Evolutionary conservation across 2,888 invertebrate species (phyloP).

Genomic region (Rhingia campestris): DNA sequence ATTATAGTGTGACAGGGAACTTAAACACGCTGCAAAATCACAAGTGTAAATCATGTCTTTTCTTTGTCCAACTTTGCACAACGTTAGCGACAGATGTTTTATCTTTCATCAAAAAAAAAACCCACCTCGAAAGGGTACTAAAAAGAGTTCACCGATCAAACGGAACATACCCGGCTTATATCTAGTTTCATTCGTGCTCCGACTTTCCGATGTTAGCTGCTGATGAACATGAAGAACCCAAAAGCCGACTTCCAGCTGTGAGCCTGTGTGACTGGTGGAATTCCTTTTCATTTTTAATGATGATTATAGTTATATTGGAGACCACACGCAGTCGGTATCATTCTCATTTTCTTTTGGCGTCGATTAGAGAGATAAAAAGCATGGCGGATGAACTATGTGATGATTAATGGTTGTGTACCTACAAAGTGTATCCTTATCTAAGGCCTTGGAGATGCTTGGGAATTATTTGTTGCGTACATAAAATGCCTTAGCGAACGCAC

Average conservation of each 20-base stretch:
- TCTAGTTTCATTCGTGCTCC: conserved; percentile 19
- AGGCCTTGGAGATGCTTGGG: conserved; percentile 2
- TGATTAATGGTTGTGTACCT: conserved; percentile 32
- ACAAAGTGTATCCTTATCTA: conserved; percentile 1
- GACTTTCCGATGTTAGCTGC: neutral
- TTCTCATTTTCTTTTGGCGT: neutral
- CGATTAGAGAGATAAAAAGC: neutral
- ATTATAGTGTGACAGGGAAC: conserved; percentile 24
- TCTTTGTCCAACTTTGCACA: neutral
- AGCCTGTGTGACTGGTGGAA: conserved; percentile 1
- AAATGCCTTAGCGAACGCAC: neutral
- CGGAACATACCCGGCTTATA: neutral
- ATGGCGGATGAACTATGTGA: conserved; percentile 6
- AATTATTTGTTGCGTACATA: neutral
- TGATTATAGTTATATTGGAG: conserved; percentile 4
- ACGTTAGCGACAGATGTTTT: conserved; percentile 33
- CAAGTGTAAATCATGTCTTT: conserved; percentile 16
- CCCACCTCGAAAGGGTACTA: neutral
- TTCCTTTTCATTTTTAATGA: neutral
- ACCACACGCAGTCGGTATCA: conserved; percentile 32
- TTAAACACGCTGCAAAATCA: conserved; percentile 11
- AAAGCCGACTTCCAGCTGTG: conserved; percentile 18
- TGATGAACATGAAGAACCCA: conserved; percentile 4
- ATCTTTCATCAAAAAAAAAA: neutral
- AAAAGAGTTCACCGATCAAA: conserved; percentile 13